A percentile compares a stretch with the other conserved stretches of the same genome.
These are phyloP conservation scores for Drosophila nr. perissopoda DNA, from an alignment of 2,888 invertebrate genomes.

Conservation along the genomic window DNA sequence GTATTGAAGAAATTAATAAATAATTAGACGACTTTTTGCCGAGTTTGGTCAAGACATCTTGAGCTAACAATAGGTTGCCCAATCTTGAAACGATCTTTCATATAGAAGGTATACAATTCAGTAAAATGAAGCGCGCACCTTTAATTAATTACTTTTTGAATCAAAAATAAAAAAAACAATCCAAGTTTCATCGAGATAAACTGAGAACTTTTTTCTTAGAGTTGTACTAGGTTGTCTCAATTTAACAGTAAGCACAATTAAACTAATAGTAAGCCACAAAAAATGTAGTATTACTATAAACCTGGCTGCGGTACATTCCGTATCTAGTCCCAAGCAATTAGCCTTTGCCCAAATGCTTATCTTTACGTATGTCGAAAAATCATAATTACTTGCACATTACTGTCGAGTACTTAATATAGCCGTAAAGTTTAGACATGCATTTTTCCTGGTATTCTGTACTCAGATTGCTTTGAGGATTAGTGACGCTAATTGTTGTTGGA, in stretches of 20 bases:
- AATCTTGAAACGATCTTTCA: neutral
- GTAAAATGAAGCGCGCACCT: neutral
- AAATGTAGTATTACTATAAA: neutral
- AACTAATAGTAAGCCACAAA: neutral
- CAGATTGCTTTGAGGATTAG: constrained; percentile 47
- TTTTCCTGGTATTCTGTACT: constrained; percentile 25
- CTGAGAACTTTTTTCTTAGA: neutral
- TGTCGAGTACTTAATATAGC: neutral
- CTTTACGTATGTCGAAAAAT: neutral
- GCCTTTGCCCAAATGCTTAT: constrained; percentile 2
- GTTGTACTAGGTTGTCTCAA: neutral
- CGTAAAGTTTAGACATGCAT: neutral
- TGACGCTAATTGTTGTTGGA: constrained; percentile 57
- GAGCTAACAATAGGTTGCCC: neutral
- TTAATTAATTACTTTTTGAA: neutral
- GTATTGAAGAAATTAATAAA: neutral
- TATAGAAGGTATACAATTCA: neutral
- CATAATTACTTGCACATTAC: constrained; percentile 9
- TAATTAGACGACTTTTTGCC: neutral
- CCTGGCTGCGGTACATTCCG: too few species aligned
- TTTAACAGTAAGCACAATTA: neutral
- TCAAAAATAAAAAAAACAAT: neutral
- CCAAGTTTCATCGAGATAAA: neutral
- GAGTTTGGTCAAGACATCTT: neutral
- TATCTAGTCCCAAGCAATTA: neutral